Evolutionary conservation across 2,797 vertebrate genomes (phyloP).

Genomic region (Eulemur albifrons): DNA sequence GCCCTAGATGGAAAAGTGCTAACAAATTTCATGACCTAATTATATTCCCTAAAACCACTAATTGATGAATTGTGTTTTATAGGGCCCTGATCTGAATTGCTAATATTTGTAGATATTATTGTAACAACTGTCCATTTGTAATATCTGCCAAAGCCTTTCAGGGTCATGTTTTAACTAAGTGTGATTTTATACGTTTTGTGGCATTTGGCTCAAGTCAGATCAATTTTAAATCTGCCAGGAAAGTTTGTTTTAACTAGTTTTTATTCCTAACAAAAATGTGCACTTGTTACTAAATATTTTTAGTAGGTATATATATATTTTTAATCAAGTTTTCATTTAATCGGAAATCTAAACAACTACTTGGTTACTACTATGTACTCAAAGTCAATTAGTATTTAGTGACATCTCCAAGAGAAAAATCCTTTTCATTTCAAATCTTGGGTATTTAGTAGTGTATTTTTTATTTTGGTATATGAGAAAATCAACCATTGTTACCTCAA

Average conservation of each 20-base stretch:
- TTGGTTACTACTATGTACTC: background rate
- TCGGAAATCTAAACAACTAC: background rate
- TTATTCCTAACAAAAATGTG: background rate
- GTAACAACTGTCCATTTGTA: background rate
- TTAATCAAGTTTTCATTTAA: background rate
- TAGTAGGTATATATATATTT: background rate
- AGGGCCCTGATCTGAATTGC: background rate
- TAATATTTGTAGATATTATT: slow-evolving; percentile 12
- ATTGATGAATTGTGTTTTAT: background rate
- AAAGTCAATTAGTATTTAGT: background rate
- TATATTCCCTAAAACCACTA: background rate
- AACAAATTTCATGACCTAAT: background rate
- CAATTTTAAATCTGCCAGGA: background rate
- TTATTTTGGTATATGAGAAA: slow-evolving; percentile 1
- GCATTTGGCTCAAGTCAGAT: slow-evolving; percentile 35
- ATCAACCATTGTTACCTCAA: background rate
- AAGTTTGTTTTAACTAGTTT: background rate
- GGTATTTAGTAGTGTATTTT: background rate
- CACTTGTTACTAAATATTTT: slow-evolving; percentile 36
- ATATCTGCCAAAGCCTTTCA: background rate
- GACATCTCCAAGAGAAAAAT: background rate
- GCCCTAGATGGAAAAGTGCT: background rate
- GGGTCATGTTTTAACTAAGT: background rate
- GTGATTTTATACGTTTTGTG: background rate
- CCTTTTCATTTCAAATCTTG: background rate